Evolutionary conservation across 1,140 invertebrate species (phyloP).

Genomic region (Danaus plexippus): DNA sequence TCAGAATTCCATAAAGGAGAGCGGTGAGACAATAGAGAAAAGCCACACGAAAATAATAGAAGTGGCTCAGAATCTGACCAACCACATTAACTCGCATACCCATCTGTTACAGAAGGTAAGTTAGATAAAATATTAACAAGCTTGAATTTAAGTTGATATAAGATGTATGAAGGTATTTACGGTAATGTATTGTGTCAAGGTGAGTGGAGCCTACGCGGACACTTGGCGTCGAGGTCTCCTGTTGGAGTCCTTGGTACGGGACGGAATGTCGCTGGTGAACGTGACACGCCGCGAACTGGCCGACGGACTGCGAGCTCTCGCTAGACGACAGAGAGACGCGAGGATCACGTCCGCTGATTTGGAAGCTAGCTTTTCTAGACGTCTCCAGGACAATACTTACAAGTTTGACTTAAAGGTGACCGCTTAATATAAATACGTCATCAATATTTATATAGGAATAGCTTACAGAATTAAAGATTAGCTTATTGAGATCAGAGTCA

Average conservation of each 20-base stretch:
- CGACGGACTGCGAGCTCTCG: constrained; percentile 70
- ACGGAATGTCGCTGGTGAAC: constrained; percentile 68
- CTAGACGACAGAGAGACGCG: constrained; percentile 47
- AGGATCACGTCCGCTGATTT: constrained; percentile 43
- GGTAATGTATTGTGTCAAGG: constrained; percentile 40
- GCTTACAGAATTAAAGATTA: too few species aligned
- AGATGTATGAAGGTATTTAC: neutral
- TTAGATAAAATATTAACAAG: neutral
- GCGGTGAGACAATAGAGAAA: constrained; percentile 50
- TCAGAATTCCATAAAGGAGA: constrained; percentile 55
- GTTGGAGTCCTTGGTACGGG: constrained; percentile 65
- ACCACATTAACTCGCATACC: constrained; percentile 45
- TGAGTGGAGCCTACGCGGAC: constrained; percentile 73
- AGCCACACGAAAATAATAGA: constrained; percentile 48
- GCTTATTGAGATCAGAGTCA: too few species aligned
- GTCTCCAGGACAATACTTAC: constrained; percentile 48
- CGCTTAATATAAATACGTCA: too few species aligned
- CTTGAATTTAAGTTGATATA: neutral
- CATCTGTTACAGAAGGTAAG: constrained; percentile 59
- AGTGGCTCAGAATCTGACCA: constrained; percentile 51
- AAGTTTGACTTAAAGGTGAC: constrained; percentile 53
- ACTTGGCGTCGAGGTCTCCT: constrained; percentile 69
- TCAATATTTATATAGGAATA: too few species aligned
- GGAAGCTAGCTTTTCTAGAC: constrained; percentile 39
- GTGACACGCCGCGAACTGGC: constrained; percentile 71